A percentile compares a stretch with the other conserved stretches of the same genome.
Evolutionary conservation across 2,888 invertebrate species (phyloP).

Genomic region (Hypselothyrea guttata): DNA sequence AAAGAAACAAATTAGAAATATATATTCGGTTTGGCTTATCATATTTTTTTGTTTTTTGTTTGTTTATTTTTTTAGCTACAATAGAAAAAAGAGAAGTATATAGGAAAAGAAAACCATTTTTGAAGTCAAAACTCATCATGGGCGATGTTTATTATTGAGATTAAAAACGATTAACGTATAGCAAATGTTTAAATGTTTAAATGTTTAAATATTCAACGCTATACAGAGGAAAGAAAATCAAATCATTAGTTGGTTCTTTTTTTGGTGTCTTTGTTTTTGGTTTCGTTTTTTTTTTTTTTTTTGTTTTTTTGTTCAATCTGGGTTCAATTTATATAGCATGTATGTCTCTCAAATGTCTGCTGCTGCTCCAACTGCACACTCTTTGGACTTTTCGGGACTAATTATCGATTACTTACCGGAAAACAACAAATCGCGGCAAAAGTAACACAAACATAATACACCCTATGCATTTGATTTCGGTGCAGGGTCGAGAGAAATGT

Average conservation of each 20-base stretch:
- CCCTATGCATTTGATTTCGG: too few relatives aligned
- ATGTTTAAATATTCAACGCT: conserved; percentile 41
- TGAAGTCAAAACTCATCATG: conserved; percentile 53
- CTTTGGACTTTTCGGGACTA: too few relatives aligned
- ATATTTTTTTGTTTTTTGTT: conserved; percentile 18
- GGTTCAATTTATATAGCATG: too few relatives aligned
- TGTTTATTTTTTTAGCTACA: conserved; percentile 40
- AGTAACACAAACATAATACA: neutral
- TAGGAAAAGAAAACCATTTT: conserved; percentile 50
- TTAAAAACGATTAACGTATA: conserved; percentile 36
- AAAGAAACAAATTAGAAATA: conserved; percentile 71
- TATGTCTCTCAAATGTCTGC: conserved; percentile 7
- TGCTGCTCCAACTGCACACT: conserved; percentile 8
- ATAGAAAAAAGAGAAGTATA: conserved; percentile 51
- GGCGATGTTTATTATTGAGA: conserved; percentile 55
- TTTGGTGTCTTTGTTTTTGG: conserved; percentile 26
- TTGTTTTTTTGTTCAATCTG: conserved; percentile 7
- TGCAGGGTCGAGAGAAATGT: too few relatives aligned
- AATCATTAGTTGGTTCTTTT: conserved; percentile 28
- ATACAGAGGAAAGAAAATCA: conserved; percentile 55
- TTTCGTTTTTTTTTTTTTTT: conserved; percentile 7
- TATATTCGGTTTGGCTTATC: conserved; percentile 29
- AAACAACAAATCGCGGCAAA: conserved; percentile 24
- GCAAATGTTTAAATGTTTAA: conserved; percentile 35
- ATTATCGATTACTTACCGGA: conserved; percentile 69